These are phyloP conservation scores for Drosophila birchii DNA, from an alignment of 2,888 invertebrate genomes.

Conservation along the genomic window DNA sequence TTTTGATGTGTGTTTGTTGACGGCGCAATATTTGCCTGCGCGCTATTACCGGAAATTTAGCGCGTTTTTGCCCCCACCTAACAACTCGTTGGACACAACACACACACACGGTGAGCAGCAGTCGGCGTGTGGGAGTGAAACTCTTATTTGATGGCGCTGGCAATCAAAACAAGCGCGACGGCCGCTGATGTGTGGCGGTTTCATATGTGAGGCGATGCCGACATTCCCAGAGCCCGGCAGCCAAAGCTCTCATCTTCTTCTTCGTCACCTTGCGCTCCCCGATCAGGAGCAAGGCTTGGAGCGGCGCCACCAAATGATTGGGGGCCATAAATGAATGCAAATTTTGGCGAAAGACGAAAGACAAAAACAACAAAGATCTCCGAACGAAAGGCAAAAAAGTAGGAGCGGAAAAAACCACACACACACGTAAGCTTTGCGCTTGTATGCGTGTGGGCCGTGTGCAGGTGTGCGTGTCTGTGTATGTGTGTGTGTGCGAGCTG, in stretches of 20 bases:
- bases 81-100: slow-evolving; percentile 2
- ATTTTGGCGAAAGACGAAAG: neutral
- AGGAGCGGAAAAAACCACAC: slow-evolving; percentile 33
- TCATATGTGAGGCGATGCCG: slow-evolving; percentile 14
- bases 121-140: slow-evolving; percentile 9
- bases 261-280: slow-evolving; percentile 3
- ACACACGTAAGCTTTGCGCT: slow-evolving; percentile 11
- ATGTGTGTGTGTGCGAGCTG: slow-evolving; percentile 30
- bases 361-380: slow-evolving; percentile 14
- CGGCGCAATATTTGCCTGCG: slow-evolving; percentile 57
- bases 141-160: slow-evolving; percentile 7
- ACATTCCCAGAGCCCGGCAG: slow-evolving; percentile 5
- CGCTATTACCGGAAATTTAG: slow-evolving; percentile 66
- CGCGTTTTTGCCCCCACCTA: slow-evolving; percentile 61
- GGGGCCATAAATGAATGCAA: slow-evolving; percentile 11
- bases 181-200: slow-evolving; percentile 8
- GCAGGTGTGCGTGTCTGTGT: slow-evolving; percentile 26
- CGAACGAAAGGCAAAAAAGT: slow-evolving; percentile 13
- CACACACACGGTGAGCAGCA: neutral
- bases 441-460: slow-evolving; percentile 31
- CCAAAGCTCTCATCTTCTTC: slow-evolving; percentile 9
- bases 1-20: slow-evolving; percentile 76
- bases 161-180: slow-evolving; percentile 5
- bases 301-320: slow-evolving; percentile 1
- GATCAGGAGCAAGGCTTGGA: slow-evolving; percentile 16